phyloP scores from a whole-genome alignment of 2,888 invertebrate species.

The Dolomedes plantarius region DNA sequence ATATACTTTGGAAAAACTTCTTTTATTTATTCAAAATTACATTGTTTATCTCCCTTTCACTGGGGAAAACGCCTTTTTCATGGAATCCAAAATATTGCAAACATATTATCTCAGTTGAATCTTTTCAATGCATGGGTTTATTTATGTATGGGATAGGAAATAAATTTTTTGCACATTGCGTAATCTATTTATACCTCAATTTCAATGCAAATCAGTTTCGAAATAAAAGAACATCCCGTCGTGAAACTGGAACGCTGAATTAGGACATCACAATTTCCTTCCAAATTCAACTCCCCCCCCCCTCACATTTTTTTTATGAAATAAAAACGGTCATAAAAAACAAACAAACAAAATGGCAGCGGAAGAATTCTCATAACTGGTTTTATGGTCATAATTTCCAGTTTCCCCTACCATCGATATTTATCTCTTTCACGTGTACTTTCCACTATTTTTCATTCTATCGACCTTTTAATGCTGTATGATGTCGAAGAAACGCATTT shows the following conservation, averaged over 20 bases:
- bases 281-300: not conserved
- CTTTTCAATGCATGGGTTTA: no score
- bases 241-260: not conserved
- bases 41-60: no score
- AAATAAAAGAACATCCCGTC: not conserved
- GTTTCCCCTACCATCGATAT: not conserved
- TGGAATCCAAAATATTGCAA: no score
- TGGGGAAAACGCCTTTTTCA: no score
- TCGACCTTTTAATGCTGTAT: no score
- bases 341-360: not conserved
- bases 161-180: no score
- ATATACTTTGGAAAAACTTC: no score
- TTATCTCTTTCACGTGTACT: not conserved
- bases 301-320: not conserved
- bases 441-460: no score
- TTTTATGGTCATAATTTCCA: not conserved
- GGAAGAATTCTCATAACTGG: not conserved
- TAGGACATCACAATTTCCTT: not conserved
- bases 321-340: not conserved
- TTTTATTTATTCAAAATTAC: no score
- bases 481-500: not conserved
- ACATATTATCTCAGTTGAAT: no score
- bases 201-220: not conserved
- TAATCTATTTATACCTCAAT: not conserved
- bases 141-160: no score